phyloP scores from a whole-genome alignment of 2,113 vertebrate species.

The Oreochromis spilurus region DNA sequence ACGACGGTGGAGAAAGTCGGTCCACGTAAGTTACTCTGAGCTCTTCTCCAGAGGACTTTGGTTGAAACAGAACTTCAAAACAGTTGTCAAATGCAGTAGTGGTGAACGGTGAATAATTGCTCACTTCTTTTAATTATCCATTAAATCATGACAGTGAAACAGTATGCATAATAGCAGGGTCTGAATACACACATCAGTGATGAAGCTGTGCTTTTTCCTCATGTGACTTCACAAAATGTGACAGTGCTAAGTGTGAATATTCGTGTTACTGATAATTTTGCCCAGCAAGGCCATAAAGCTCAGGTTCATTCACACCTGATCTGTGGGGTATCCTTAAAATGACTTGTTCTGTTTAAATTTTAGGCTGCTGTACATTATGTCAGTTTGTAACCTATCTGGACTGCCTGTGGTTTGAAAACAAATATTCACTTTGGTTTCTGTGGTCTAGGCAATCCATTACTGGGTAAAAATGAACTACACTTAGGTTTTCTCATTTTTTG shows the following conservation, averaged over 20 bases:
- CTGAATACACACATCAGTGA: rapidly evolving
- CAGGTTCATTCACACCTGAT: neutral
- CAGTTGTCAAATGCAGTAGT: too few species aligned
- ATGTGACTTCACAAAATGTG: neutral
- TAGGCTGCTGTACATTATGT: neutral
- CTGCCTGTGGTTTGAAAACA: neutral
- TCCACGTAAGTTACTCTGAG: neutral
- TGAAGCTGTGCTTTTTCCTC: neutral
- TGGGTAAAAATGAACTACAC: neutral
- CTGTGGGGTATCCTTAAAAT: neutral
- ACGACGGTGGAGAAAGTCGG: rapidly evolving
- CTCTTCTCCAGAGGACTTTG: neutral
- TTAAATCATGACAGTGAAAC: neutral
- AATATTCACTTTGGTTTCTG: neutral
- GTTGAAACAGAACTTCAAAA: neutral
- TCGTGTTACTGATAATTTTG: neutral
- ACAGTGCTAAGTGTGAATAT: neutral
- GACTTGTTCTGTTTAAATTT: neutral
- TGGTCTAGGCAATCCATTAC: neutral
- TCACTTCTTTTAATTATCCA: rapidly evolving
- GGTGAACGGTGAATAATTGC: rapidly evolving
- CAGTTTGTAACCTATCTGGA: neutral
- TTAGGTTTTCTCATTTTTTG: too few species aligned
- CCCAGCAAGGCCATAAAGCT: neutral
- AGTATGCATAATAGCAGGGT: rapidly evolving